Evolutionary conservation across 2,888 invertebrate genomes (phyloP).

Genomic region (Agrotis clavis): DNA sequence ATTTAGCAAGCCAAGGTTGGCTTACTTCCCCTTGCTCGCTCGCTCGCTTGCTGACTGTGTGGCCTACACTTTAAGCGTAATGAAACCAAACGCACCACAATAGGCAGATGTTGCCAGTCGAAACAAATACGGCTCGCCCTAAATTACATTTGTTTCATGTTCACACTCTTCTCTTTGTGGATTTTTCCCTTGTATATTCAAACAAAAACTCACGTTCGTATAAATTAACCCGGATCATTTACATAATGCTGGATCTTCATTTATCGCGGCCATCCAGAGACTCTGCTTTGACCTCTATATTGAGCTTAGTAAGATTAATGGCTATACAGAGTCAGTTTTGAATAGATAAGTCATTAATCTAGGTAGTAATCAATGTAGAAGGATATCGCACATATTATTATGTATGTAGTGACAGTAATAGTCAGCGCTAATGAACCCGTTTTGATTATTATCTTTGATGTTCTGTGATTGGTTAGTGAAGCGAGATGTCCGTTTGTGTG

Average conservation of each 20-base stretch:
- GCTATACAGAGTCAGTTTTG: conserved; percentile 49
- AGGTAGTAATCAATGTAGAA: conserved; percentile 35
- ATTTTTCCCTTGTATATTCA: conserved; percentile 36
- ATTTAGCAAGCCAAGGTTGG: too few relatives aligned
- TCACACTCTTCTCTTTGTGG: conserved; percentile 48
- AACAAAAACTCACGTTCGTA: conserved; percentile 47
- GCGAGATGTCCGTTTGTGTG: conserved; percentile 47
- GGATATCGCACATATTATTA: conserved; percentile 16
- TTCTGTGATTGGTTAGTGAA: conserved; percentile 39
- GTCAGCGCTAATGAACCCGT: conserved; percentile 49
- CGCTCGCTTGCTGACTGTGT: too few relatives aligned
- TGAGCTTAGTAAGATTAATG: conserved; percentile 56
- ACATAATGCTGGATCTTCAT: conserved; percentile 61
- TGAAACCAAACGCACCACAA: conserved; percentile 53
- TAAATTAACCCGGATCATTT: conserved; percentile 56
- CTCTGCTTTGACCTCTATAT: conserved; percentile 47
- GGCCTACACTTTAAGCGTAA: conserved; percentile 16
- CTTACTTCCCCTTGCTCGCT: too few relatives aligned
- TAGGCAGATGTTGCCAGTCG: conserved; percentile 56
- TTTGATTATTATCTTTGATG: conserved; percentile 56
- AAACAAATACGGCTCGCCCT: conserved; percentile 57
- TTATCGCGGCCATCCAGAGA: conserved; percentile 58
- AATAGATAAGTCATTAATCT: conserved; percentile 49
- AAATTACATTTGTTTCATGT: conserved; percentile 59
- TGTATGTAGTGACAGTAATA: conserved; percentile 29